Percentiles rank a stretch among this genome's conserved stretches.
Evolutionary conservation across 2,797 vertebrate genomes (phyloP).

Genomic region (Arnoldichthys spilopterus): DNA sequence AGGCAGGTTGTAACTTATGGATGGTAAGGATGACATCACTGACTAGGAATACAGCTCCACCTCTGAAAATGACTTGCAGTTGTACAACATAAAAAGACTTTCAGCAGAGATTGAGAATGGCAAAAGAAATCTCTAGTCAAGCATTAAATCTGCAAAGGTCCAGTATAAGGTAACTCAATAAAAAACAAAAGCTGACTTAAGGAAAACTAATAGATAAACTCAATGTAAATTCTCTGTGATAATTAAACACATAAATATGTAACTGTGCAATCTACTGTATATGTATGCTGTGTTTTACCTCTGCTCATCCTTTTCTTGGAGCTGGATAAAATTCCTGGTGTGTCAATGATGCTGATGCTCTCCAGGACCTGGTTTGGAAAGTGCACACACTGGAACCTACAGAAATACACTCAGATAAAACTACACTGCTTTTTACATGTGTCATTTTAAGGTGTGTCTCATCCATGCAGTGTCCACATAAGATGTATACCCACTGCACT

Average conservation of each 20-base stretch:
- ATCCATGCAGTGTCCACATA: background rate
- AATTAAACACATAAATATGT: background rate
- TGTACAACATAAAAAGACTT: background rate
- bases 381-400: conserved; percentile 87
- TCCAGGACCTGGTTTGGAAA: conserved; percentile 86
- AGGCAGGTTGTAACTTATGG: background rate
- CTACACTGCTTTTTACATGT: background rate
- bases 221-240: too few species aligned
- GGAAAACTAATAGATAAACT: background rate
- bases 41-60: conserved; percentile 13
- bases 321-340: conserved; percentile 84
- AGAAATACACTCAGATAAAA: background rate
- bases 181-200: background rate
- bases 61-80: conserved; percentile 12
- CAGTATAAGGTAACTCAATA: background rate
- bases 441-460: background rate
- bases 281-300: conserved; percentile 68
- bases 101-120: background rate
- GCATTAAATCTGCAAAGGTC: background rate
- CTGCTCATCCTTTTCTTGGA: conserved; percentile 83
- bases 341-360: conserved; percentile 89
- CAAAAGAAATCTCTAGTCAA: background rate
- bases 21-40: conserved; percentile 9
- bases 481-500: background rate
- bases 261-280: background rate